Evolutionary conservation across 2,797 vertebrate genomes (phyloP).

Genomic region (Coilia nasus): DNA sequence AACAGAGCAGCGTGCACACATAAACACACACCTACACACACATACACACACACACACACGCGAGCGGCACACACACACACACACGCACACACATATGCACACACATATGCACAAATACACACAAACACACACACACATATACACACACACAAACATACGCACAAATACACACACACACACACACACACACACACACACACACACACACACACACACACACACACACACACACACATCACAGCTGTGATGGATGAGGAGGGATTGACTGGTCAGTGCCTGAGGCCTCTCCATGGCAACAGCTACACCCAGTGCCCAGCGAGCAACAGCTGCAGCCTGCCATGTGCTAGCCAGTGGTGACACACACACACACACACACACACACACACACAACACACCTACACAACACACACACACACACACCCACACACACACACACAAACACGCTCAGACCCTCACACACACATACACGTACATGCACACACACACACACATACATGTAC

Average conservation of each 20-base stretch:
- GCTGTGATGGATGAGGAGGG: conserved; percentile 12
- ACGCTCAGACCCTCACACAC: not conserved
- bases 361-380: not conserved
- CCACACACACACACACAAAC: not conserved
- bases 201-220: not conserved
- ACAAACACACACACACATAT: not conserved
- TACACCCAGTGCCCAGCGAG: conserved; percentile 1
- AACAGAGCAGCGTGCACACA: not conserved
- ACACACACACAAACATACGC: not conserved
- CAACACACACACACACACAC: not conserved
- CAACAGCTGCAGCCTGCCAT: conserved; percentile 13
- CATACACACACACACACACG: not conserved
- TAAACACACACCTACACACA: not conserved
- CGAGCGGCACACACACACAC: not conserved
- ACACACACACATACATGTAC: not conserved
- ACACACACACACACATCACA: conserved; percentile 32
- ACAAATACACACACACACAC: not conserved
- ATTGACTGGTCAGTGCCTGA: not conserved
- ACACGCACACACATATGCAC: not conserved
- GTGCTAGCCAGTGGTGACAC: not conserved
- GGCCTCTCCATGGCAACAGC: conserved; percentile 13
- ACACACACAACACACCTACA: not conserved
- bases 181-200: not conserved
- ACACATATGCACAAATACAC: conserved; percentile 29
- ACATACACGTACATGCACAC: not conserved